These are phyloP conservation scores for Villa cingulata DNA, from an alignment of 2,888 invertebrate genomes.

Conservation along the genomic window DNA sequence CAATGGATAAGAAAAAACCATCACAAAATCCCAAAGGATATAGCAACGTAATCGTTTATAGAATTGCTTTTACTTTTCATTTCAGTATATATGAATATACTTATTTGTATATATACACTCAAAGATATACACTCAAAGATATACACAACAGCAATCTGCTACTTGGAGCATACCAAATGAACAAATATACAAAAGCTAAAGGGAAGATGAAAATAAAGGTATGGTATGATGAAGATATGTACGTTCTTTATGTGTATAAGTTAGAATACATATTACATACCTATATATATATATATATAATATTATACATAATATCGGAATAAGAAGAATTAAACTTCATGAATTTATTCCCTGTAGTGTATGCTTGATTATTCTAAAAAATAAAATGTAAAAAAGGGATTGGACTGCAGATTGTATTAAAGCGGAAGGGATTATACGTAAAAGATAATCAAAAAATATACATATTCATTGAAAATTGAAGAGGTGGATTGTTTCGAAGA, in stretches of 20 bases:
- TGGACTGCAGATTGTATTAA: not conserved
- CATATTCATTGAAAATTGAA: not conserved
- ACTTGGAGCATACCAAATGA: too few species aligned
- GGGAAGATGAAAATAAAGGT: too few species aligned
- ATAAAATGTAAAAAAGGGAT: not conserved
- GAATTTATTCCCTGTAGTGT: slow-evolving; percentile 7
- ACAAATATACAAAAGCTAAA: too few species aligned
- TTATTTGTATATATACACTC: not conserved
- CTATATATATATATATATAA: too few species aligned
- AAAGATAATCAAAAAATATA: not conserved
- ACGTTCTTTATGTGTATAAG: too few species aligned
- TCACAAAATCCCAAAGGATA: slow-evolving; percentile 17
- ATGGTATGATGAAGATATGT: too few species aligned
- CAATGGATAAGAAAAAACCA: slow-evolving; percentile 5
- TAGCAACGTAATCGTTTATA: slow-evolving; percentile 21
- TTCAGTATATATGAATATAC: not conserved
- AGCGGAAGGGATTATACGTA: not conserved
- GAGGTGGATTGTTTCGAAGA: not conserved
- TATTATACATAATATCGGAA: too few species aligned
- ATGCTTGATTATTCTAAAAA: slow-evolving; percentile 3
- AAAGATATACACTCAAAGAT: too few species aligned
- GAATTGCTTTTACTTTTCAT: slow-evolving; percentile 16
- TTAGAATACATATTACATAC: too few species aligned
- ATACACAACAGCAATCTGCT: too few species aligned
- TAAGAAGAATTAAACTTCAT: slow-evolving; percentile 9